Base-by-base conservation (phyloP, 2,113 vertebrate species). In the Irena cyanogastra region DNA sequence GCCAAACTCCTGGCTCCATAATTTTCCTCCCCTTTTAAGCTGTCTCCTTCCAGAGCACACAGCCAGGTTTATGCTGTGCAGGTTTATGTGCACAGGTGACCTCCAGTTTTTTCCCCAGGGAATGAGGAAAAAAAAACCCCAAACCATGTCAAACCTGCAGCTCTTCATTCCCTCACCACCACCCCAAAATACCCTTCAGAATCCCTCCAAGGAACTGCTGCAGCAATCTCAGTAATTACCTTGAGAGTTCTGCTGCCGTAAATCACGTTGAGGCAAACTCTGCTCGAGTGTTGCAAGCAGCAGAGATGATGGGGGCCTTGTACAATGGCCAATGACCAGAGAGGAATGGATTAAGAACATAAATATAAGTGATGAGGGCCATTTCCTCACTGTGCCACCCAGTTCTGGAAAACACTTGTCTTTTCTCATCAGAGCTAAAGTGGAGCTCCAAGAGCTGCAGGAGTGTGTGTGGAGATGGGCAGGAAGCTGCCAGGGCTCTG, bases 141-240 rank as follows among this genome's bases (percentile, higher is more conserved):
- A n/a, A 49, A 20, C 10, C 50, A 24, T 42, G 70, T 35, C 30
- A 56, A 75, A 61, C n/a, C 68, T 15, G 37, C 61, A 90, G 59
- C 57, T 56, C 31, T 26, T 45, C 57, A 8, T 5, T 30, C 17
- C 39, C n/a, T 79, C 52, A 24, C 35, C 50, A 14, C 4, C 61
- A 17, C 39, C 68, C 63, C 61, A 93, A 91, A 90, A 89, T 2
- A 85, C 41, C 70, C 85, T 94, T 88, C 76, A 72, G 37, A 82
- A 64, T 59, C 64, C 68, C 83, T 49, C 24, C 80, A 93, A 61
- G 75, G 61, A 90, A 28, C 83, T 79, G 77, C 94, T 87, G 88
- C 93, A 82, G 78, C 92, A 81, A 76, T 69, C 89, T 91, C 93
- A 94, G 70, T 90, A 95, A 88, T 92, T 94, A 95, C 90, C 72